phyloP scores from a whole-genome alignment of 2,888 invertebrate genomes.

The Pristionchus japonicus region DNA sequence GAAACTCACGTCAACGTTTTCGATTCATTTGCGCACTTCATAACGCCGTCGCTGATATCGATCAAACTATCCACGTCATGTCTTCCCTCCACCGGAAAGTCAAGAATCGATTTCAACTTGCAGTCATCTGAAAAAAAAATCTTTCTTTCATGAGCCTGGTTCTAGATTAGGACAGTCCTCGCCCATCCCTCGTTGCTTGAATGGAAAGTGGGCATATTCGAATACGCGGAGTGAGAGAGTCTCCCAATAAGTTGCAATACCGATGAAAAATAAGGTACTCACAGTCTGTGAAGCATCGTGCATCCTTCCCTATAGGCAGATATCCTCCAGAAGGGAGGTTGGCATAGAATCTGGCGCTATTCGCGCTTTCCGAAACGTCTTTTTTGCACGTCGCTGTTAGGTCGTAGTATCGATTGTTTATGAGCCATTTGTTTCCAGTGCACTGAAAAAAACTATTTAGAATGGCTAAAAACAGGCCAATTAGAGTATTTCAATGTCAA shows the following conservation, averaged over 20 bases:
- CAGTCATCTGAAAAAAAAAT: neutral
- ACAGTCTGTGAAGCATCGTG: neutral
- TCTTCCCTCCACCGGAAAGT: neutral
- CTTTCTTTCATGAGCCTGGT: too few relatives aligned
- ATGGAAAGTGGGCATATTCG: too few relatives aligned
- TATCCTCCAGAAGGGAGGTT: neutral
- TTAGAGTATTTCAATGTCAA: too few relatives aligned
- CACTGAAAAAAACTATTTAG: neutral
- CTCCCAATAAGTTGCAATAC: too few relatives aligned
- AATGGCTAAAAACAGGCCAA: too few relatives aligned
- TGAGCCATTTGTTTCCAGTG: neutral
- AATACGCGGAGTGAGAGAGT: too few relatives aligned
- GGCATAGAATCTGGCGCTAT: neutral
- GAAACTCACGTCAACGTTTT: neutral
- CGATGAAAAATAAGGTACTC: too few relatives aligned
- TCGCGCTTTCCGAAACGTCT: neutral
- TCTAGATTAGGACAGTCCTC: too few relatives aligned
- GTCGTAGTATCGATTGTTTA: neutral
- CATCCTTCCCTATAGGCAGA: neutral
- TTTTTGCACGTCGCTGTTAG: neutral
- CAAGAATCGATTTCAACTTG: neutral
- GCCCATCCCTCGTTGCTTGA: too few relatives aligned
- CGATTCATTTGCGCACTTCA: neutral
- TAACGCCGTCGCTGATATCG: neutral
- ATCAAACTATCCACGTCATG: neutral